These are phyloP conservation scores for Festucalex cinctus DNA, from an alignment of 2,113 vertebrate species.

Conservation along the genomic window DNA sequence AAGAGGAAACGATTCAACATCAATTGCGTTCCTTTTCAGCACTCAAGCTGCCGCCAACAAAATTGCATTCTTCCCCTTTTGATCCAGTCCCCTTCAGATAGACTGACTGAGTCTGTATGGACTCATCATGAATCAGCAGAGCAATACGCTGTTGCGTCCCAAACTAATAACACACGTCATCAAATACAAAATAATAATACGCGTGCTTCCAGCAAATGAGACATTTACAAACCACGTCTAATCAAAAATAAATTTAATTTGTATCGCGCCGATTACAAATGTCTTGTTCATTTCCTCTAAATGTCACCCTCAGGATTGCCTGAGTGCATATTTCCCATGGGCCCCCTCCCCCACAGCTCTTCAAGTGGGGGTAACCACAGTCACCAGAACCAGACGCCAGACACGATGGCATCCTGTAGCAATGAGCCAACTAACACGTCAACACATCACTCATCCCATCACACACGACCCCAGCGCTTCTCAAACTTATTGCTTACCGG, in stretches of 20 bases:
- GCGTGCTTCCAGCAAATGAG: slow-evolving; percentile 14
- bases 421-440: slow-evolving; percentile 24
- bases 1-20: neutral
- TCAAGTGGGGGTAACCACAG: slow-evolving; percentile 43
- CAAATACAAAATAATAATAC: neutral
- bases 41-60: neutral
- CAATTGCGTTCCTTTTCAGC: neutral
- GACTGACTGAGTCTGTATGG: neutral
- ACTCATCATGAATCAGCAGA: neutral
- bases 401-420: slow-evolving; percentile 6
- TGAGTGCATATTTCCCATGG: slow-evolving; percentile 69
- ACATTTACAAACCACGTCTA: slow-evolving; percentile 38
- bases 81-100: neutral
- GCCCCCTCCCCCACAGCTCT: slow-evolving; percentile 28
- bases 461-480: neutral
- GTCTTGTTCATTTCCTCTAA: slow-evolving; percentile 54
- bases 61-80: neutral
- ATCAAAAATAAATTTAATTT: slow-evolving; percentile 60
- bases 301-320: slow-evolving; percentile 46
- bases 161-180: neutral
- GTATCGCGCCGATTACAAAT: slow-evolving; percentile 51
- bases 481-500: neutral
- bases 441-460: slow-evolving; percentile 22
- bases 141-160: neutral
- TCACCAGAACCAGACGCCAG: slow-evolving; percentile 53